Conservation (phyloP, 2,797 vertebrate genomes). For the Helostoma temminkii region DNA sequence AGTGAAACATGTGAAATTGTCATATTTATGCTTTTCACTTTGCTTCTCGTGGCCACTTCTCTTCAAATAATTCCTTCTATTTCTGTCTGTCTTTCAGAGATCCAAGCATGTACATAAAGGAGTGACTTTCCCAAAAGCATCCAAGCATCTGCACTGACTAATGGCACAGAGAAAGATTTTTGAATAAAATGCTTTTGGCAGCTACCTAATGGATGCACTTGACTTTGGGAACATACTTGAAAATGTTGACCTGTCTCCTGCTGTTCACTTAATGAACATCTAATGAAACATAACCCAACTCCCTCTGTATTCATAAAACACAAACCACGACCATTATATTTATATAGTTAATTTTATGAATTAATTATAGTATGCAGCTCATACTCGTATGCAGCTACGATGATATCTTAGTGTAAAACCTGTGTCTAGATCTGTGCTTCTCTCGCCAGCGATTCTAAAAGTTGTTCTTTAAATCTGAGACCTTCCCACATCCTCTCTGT, state of each 20-base stretch:
- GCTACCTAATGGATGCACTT: constrained; percentile 36
- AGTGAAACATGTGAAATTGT: constrained; percentile 36
- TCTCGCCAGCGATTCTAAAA: background rate
- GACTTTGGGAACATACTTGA: constrained; percentile 32
- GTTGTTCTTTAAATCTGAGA: constrained; percentile 1
- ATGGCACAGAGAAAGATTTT: constrained; percentile 15
- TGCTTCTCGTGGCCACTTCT: constrained; percentile 16
- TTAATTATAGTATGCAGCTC: background rate
- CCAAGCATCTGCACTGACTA: constrained; percentile 18
- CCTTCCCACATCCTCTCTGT: background rate
- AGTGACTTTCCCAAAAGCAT: constrained; percentile 27
- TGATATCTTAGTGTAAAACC: background rate
- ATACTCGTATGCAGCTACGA: no score
- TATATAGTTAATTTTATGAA: background rate
- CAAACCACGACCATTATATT: background rate
- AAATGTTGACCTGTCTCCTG: constrained; percentile 37
- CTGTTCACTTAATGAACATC: constrained; percentile 51
- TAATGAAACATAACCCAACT: constrained; percentile 12
- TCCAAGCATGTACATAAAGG: constrained; percentile 13
- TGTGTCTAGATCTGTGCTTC: constrained; percentile 2
- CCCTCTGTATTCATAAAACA: constrained; percentile 19
- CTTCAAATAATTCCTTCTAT: constrained; percentile 15
- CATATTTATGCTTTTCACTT: constrained; percentile 22
- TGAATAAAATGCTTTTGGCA: constrained; percentile 37
- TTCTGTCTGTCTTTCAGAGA: background rate